phyloP scores from a whole-genome alignment of 2,888 invertebrate species.

The Epinotia demarniana region DNA sequence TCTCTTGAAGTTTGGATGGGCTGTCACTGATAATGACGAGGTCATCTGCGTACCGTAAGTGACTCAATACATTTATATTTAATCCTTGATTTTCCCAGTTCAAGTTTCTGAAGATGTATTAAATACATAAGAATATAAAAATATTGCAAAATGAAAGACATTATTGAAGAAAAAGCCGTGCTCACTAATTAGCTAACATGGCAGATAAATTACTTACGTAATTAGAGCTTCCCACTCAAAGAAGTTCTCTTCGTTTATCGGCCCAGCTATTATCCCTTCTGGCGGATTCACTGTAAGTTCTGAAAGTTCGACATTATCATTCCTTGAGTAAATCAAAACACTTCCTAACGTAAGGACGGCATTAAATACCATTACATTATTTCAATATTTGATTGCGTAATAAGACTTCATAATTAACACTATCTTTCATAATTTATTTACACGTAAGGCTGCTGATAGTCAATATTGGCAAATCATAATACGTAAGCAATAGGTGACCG shows the following conservation, averaged over 20 bases:
- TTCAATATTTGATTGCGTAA: neutral
- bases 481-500: slow-evolving; percentile 29
- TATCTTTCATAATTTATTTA: neutral
- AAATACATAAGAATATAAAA: no score
- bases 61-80: no score
- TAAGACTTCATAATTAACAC: neutral
- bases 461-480: slow-evolving; percentile 25
- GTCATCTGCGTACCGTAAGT: no score
- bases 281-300: slow-evolving; percentile 97
- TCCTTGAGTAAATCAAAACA: neutral
- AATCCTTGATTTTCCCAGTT: no score
- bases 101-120: no score
- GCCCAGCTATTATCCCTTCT: slow-evolving; percentile 99
- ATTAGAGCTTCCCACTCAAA: slow-evolving; percentile 99
- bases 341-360: neutral
- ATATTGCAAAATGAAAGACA: neutral
- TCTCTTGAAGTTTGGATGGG: no score
- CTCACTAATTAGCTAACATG: neutral
- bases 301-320: slow-evolving; percentile 67
- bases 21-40: no score
- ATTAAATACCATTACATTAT: neutral
- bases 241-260: slow-evolving; percentile 99
- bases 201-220: slow-evolving; percentile 79
- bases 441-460: neutral
- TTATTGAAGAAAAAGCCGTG: neutral